Percentiles rank a stretch among this genome's conserved stretches.
phyloP scores from a whole-genome alignment of 2,888 invertebrate species.

The Tenthredo mesomela region DNA sequence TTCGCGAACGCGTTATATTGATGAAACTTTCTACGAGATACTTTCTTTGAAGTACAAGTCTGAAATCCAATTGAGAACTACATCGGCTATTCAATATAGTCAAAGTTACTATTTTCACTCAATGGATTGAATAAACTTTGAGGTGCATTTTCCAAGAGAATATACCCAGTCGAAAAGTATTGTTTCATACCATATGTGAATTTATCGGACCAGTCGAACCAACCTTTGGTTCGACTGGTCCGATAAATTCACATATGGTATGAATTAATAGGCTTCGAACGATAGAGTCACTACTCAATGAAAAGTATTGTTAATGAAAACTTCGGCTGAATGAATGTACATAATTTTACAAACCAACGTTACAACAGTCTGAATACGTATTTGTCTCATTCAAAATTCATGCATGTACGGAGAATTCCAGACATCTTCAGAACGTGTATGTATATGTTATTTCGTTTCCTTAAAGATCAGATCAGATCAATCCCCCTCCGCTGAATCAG shows the following conservation, averaged over 20 bases:
- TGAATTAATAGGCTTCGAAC: too few relatives aligned
- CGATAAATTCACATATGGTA: too few relatives aligned
- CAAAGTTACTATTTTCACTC: background rate
- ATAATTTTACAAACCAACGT: background rate
- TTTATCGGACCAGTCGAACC: too few relatives aligned
- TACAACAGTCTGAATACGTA: background rate
- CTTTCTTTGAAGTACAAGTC: background rate
- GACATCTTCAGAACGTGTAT: background rate
- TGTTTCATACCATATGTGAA: too few relatives aligned
- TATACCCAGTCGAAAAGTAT: background rate
- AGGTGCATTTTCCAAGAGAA: slow-evolving; percentile 4
- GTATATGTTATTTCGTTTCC: too few relatives aligned
- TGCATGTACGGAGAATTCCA: background rate
- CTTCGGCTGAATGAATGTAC: background rate
- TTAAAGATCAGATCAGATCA: background rate
- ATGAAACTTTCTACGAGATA: slow-evolving; percentile 14
- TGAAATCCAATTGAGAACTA: slow-evolving; percentile 19
- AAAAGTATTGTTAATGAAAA: background rate
- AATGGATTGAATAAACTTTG: slow-evolving; percentile 1
- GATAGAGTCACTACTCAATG: too few relatives aligned
- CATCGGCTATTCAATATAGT: background rate
- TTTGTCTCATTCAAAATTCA: background rate
- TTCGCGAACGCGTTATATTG: background rate
- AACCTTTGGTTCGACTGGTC: too few relatives aligned
- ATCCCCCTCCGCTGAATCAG: background rate